Conservation (phyloP, 2,113 vertebrate species). For the Sciurus niger region DNA sequence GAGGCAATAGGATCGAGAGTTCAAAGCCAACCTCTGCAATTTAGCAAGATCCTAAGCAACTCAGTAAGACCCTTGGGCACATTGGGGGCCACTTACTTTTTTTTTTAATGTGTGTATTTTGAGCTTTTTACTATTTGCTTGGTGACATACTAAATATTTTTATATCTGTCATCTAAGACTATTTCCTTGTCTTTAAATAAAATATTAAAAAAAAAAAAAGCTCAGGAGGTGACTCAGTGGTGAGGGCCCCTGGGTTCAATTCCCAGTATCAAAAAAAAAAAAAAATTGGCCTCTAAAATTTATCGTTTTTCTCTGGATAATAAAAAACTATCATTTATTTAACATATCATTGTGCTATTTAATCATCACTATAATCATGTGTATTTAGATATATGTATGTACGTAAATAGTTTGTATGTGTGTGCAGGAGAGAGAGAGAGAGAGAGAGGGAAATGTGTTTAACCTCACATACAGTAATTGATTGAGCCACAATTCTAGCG, state of each 20-base stretch:
- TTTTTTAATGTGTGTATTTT: neutral
- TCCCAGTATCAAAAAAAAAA: neutral
- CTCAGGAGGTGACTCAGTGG: no score
- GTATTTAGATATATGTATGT: neutral
- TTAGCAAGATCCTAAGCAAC: no score
- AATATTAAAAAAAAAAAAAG: no score
- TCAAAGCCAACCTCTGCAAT: no score
- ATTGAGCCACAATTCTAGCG: neutral
- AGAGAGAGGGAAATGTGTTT: neutral
- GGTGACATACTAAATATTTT: constrained; percentile 8
- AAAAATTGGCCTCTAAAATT: neutral
- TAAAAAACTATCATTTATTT: constrained; percentile 39
- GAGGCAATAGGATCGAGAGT: no score
- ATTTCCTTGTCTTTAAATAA: constrained; percentile 1
- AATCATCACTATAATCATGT: neutral
- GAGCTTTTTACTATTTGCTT: constrained; percentile 15
- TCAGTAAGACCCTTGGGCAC: neutral
- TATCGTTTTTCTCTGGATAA: constrained; percentile 13
- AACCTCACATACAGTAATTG: neutral
- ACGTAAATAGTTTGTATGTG: neutral
- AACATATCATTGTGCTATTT: neutral
- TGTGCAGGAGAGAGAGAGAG: neutral
- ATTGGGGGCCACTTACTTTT: neutral
- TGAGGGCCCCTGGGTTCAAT: no score
- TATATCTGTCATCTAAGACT: constrained; percentile 2